Evolutionary conservation across 37 sponge, comb jelly and placozoan genomes (phyloP), one percentile per base, ranked within the genome.

Genomic region (Chondrilla cf. caribensis): DNA sequence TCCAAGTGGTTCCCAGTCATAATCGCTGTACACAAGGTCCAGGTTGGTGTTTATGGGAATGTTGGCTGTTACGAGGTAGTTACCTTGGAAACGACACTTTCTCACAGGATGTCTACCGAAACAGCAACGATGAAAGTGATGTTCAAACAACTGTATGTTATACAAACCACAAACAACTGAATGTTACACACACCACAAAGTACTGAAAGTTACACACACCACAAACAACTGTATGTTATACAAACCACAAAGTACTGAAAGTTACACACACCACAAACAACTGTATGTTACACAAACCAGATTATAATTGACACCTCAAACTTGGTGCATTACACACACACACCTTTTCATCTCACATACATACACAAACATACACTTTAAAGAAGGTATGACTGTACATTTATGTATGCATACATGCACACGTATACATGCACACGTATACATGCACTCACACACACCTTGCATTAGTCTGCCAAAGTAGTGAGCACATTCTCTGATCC

Each of bases 81-180:
- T 32, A 25, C 67, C 76, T 31, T 57, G 42, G 36, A 90, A 84
- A 21, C 58, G 38, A 40, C 91, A 90, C 54, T 66, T n/a, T 0
- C 37, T 29, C 38, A 90, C 91, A 21, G 91, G 84, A 72, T 90
- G 87, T 31, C 91, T 89, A 29, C n/a, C n/a, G n/a, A n/a, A n/a
- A n/a, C n/a, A n/a, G n/a, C n/a, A n/a, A n/a, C n/a, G n/a, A n/a
- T n/a, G n/a, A n/a, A n/a, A n/a, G n/a, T n/a, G n/a, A n/a, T n/a
- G n/a, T n/a, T n/a, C 17, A 26, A 29, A 58, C 60, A 80, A 32
- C 57, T 37, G 32, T 11, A 47, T 47, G 11, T n/a, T n/a, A n/a
- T n/a, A n/a, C n/a, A n/a, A n/a, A n/a, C n/a, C n/a, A n/a, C n/a
- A n/a, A n/a, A n/a, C n/a, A n/a, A n/a, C n/a, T n/a, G n/a, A n/a